Base-by-base conservation (phyloP, 2,797 vertebrate species). In the Hybognathus amarus region DNA sequence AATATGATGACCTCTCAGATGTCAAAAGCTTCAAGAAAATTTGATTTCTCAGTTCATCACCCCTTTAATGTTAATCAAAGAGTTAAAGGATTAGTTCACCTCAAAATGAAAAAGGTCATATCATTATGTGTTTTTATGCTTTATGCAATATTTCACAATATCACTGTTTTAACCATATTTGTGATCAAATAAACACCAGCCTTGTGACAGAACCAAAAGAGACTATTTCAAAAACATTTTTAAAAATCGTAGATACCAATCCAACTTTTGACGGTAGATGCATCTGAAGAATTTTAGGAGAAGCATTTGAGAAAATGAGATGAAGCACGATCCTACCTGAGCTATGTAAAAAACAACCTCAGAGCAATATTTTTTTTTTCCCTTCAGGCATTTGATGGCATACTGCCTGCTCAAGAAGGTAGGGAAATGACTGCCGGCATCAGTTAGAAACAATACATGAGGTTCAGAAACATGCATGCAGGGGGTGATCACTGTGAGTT, bases 401-500 rank as follows among this genome's bases (percentile, higher is more conserved):
- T 56, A n/a, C 30, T 27, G 42, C 33, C 74, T 83, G 73, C n/a
- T 75, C 75, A 84, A 64, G 68, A n/a, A n/a, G n/a, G n/a, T n/a
- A 61, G 74, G 33, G 79, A 84, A 82, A 83, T 74, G 69, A 80
- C 33, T 17, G 81, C 7, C 33, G 4, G 73, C 64, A n/a, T 64
- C 68, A 45, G 74, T 64, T 84, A 82, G 75, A 83, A 84, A 79
- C 54, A 40, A 79, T 47, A 9, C 18, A 18, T 70, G 52, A 56
- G 54, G 67, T 82, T 71, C 73, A 76, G 56, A 84, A 79, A 64
- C 74, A 84, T 84, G n/a, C 74, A 76, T 33, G 47, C 56, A 71
- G n/a, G n/a, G n/a, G 54, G 52, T 80, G 82, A 87, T 81, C 73
- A 77, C 69, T 74, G 67, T 63, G 68, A n/a, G 82, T 70, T 82